Base-by-base conservation (phyloP, 2,113 vertebrate genomes). In the Elaphurus davidianus region DNA sequence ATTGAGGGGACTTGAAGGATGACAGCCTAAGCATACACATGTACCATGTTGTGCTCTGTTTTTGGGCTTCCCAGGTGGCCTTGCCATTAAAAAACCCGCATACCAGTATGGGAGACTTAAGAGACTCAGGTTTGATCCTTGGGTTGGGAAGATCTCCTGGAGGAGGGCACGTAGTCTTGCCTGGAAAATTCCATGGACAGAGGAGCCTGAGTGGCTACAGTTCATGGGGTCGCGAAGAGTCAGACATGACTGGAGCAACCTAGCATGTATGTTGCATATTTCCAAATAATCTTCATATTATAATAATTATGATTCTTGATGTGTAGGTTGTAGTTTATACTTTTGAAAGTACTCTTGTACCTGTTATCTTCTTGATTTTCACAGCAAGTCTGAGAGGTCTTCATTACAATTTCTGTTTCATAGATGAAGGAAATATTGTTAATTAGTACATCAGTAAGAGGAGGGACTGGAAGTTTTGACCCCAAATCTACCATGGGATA, bases 341-440 rank as follows among this genome's bases (percentile, higher is more conserved):
- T 60, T 90, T 95, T 47, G 21, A 83, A 74, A 71, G 45, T 81
- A 83, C 21, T 95, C 92, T 92, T 90, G 79, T 85, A 14, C 33
- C 40, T 57, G 30, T 93, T 71, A 5, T 57, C 17, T 67, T 67
- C 40, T 64, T 59, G 7, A 45, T 76, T 82, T 86, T 95, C 67
- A 43, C 12, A 67, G 33, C 60, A 87, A 5, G 95, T 86, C 79
- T 87, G 83, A 97, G 90, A 84, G 17, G 28, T 45, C 2, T 87
- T 81, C 79, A 23, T 67, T 85, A 25, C 2, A 74, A 6, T 74
- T n/a, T 94, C 40, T 79, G 85, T 85, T 92, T 85, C 85, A 81
- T 7, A 50, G 30, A 30, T 88, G 55, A 92, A 92, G 79, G 87
- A 62, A 54, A 23, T 36, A 43, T 55, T 50, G 8, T 40, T 33